Conservation (phyloP, 2,797 vertebrate species). For the Telmatherina bonti region DNA sequence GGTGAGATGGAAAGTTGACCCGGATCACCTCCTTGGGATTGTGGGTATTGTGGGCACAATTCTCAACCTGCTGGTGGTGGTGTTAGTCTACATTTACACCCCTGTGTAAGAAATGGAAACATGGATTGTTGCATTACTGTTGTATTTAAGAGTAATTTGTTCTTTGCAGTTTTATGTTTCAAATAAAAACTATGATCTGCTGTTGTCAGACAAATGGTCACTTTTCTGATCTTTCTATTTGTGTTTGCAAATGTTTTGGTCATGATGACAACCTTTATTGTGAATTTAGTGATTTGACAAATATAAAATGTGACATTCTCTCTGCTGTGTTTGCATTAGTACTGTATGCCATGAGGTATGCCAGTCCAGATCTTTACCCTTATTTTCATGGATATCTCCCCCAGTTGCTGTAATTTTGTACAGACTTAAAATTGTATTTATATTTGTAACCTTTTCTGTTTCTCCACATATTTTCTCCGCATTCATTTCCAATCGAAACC, state of each 20-base stretch:
- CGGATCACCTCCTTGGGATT: slow-evolving; percentile 51
- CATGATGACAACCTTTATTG: too few relatives aligned
- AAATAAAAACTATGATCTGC: too few relatives aligned
- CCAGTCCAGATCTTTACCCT: not conserved
- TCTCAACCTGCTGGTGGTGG: slow-evolving; percentile 72
- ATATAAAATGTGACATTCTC: not conserved
- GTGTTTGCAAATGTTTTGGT: slow-evolving; percentile 5
- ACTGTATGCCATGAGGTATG: not conserved
- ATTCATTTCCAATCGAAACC: too few relatives aligned
- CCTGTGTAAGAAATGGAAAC: slow-evolving; percentile 37
- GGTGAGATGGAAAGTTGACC: slow-evolving; percentile 27
- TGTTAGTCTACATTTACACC: slow-evolving; percentile 69
- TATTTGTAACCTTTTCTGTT: not conserved
- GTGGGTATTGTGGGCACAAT: slow-evolving; percentile 60
- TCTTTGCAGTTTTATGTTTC: too few relatives aligned
- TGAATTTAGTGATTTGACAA: not conserved
- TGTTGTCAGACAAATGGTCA: too few relatives aligned
- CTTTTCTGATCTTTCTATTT: not conserved
- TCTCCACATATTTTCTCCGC: not conserved
- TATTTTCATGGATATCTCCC: not conserved
- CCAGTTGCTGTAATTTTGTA: not conserved
- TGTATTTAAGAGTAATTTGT: not conserved
- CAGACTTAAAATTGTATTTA: slow-evolving; percentile 5
- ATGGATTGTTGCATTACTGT: not conserved
- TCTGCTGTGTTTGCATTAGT: not conserved